Conservation (phyloP, 2,888 invertebrate species). For the Apodemia duryi region DNA sequence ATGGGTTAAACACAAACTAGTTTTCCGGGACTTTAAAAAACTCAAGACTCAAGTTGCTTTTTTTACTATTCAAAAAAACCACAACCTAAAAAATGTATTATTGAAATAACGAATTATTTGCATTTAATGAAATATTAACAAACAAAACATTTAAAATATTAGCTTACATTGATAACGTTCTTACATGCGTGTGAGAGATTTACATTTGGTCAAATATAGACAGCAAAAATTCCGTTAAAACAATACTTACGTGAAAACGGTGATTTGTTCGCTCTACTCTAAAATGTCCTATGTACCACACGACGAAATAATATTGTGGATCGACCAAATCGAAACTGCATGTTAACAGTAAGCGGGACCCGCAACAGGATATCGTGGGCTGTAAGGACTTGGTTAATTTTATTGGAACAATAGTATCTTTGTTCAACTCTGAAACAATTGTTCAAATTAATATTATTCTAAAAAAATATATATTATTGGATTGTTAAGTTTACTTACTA, state of each 20-base stretch:
- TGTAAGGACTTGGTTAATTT: constrained; percentile 29
- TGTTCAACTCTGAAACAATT: constrained; percentile 24
- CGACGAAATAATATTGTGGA: constrained; percentile 34
- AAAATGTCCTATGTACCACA: constrained; percentile 40
- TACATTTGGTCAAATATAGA: background rate
- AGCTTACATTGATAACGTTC: no score
- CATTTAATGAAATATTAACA: no score
- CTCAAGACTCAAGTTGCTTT: no score
- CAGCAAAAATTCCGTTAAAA: background rate
- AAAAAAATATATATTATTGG: background rate
- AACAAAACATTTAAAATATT: no score
- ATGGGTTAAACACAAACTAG: no score
- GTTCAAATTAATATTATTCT: background rate
- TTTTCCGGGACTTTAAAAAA: no score
- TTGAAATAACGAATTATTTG: no score
- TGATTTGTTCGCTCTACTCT: constrained; percentile 39
- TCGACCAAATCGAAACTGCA: constrained; percentile 36
- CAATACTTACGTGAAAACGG: constrained; percentile 39
- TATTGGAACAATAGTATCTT: constrained; percentile 21
- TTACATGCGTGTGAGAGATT: background rate
- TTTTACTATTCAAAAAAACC: no score
- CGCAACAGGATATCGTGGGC: constrained; percentile 36
- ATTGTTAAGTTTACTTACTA: constrained; percentile 31
- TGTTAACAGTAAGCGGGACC: constrained; percentile 34
- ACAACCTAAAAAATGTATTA: no score